Conservation (phyloP, 2,888 invertebrate genomes). For the Nematopogon swammerdamellus region DNA sequence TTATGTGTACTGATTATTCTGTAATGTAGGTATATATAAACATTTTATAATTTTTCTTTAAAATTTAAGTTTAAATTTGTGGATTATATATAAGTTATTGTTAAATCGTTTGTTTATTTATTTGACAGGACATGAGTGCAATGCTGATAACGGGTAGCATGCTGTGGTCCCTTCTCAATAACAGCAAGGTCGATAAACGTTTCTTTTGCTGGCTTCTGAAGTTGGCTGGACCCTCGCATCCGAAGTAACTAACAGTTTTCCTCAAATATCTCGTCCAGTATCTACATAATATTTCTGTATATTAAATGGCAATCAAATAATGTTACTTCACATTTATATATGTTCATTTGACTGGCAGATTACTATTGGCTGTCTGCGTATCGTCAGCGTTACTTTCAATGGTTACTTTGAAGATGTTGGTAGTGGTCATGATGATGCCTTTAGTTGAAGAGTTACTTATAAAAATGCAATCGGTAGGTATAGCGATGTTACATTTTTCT, state of each 20-base stretch:
- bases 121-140: background rate
- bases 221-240: background rate
- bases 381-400: background rate
- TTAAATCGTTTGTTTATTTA: too few relatives aligned
- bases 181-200: background rate
- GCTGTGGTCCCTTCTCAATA: background rate
- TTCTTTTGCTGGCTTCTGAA: background rate
- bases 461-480: background rate
- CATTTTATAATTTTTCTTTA: too few relatives aligned
- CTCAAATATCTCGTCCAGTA: too few relatives aligned
- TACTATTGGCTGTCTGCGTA: background rate
- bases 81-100: too few relatives aligned
- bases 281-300: too few relatives aligned
- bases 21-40: too few relatives aligned
- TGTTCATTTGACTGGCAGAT: background rate
- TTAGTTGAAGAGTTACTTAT: background rate
- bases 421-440: background rate
- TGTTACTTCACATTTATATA: too few relatives aligned
- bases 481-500: too few relatives aligned
- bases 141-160: background rate
- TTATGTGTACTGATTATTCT: too few relatives aligned
- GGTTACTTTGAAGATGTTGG: background rate
- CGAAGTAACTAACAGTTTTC: background rate
- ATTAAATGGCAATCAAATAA: too few relatives aligned
- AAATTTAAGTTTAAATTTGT: too few relatives aligned